Base-by-base conservation (phyloP, 2,797 vertebrate genomes). In the Zenarchopterus dispar region DNA sequence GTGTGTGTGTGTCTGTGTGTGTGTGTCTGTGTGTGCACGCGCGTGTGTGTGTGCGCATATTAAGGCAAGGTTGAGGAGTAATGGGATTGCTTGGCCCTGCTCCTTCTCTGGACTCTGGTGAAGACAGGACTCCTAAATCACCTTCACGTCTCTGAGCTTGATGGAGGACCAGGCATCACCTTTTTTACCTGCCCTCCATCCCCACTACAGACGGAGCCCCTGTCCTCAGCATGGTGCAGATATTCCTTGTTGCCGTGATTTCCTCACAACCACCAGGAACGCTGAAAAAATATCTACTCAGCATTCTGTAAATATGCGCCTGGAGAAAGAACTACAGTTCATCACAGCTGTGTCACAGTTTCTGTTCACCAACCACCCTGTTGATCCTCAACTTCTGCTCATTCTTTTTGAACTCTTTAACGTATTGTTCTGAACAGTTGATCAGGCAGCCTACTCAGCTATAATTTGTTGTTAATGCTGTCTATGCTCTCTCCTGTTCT, bases 91-190 rank as follows among this genome's bases (percentile, higher is more conserved):
- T 84, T 69, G 56, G 78, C 81, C 80, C 74, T 41, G 39, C 82
- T 87, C 76, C 67, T 82, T 84, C 86, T 85, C 86, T 60, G 47
- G 68, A 82, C 60, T 71, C 67, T 24, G 28, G 67, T 62, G 70
- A 48, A 83, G 89, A 90, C 86, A 87, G 80, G 77, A 56, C 83
- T 77, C 82, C 66, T 90, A 85, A 86, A 90, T 90, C 89, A 90
- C 86, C 77, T 79, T 85, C 85, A 81, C 76, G 72, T 83, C 80
- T 83, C 81, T 83, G 84, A 88, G 65, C 84, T 84, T 85, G 86
- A 87, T 85, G 83, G 83, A 88, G 83, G 80, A 83, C 84, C 68
- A 63, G 80, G 77, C 77, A 64, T 11, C 51, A 36, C 43, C 55
- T n/a, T n/a, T n/a, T 39, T 70, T 47, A 49, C 54, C 76, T 69